These are phyloP conservation scores for Xylocampa areola DNA, from an alignment of 2,888 invertebrate species.

Conservation along the genomic window DNA sequence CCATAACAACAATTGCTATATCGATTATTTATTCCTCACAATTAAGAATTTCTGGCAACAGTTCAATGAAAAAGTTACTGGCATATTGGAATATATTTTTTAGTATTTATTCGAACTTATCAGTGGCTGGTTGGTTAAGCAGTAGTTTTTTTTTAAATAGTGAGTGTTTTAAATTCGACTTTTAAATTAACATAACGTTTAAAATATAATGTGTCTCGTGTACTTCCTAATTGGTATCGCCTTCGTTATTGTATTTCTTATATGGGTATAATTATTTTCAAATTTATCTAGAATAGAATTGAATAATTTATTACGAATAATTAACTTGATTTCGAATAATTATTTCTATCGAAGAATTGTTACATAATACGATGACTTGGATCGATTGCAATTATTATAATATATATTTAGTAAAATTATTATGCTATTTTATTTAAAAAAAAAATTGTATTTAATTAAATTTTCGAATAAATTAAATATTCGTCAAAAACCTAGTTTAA, in stretches of 20 bases:
- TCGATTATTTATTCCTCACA: conserved; percentile 7
- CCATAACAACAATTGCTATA: conserved; percentile 53
- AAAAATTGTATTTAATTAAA: no score
- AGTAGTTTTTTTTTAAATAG: conserved; percentile 24
- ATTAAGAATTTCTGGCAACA: conserved; percentile 55
- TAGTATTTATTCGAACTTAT: conserved; percentile 28
- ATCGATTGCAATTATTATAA: no score
- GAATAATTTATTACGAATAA: background rate
- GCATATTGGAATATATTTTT: conserved; percentile 3
- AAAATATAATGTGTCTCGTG: conserved; percentile 19
- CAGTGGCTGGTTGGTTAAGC: conserved; percentile 25
- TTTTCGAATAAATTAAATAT: no score
- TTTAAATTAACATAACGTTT: conserved; percentile 6
- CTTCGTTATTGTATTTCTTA: conserved; percentile 36
- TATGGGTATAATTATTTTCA: conserved; percentile 47
- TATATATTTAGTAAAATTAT: no score
- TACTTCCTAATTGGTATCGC: conserved; percentile 25
- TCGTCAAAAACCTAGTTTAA: no score
- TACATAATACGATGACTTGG: no score
- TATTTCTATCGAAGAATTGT: no score
- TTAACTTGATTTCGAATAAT: no score
- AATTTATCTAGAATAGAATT: conserved; percentile 11
- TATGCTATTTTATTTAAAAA: no score
- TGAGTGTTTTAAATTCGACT: conserved; percentile 36
- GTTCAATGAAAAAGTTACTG: conserved; percentile 52